phyloP scores from a whole-genome alignment of 1,140 invertebrate species.

The Drosophila equinoxialis region DNA sequence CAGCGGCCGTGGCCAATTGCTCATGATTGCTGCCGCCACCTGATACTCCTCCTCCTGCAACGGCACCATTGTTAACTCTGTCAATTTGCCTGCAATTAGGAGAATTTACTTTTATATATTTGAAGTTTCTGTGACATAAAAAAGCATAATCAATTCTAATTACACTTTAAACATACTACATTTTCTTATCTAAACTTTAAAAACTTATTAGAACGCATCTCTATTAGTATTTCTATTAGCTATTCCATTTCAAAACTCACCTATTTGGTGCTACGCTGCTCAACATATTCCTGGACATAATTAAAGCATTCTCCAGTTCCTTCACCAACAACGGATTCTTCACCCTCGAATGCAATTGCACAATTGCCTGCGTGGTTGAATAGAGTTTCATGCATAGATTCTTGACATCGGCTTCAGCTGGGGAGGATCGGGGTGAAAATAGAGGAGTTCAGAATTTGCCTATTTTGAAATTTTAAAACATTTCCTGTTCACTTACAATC shows the following conservation, averaged over 20 bases:
- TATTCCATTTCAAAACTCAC: slow-evolving; percentile 31
- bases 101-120: too few species aligned
- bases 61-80: slow-evolving; percentile 66
- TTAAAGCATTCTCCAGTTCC: slow-evolving; percentile 84
- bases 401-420: slow-evolving; percentile 79
- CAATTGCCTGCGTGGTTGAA: slow-evolving; percentile 78
- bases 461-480: too few species aligned
- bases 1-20: slow-evolving; percentile 37
- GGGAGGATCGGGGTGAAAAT: neutral
- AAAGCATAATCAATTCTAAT: too few species aligned
- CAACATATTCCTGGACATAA: slow-evolving; percentile 84
- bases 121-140: too few species aligned
- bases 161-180: too few species aligned
- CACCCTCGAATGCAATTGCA: slow-evolving; percentile 80
- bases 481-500: slow-evolving; percentile 61
- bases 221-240: too few species aligned
- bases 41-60: slow-evolving; percentile 26
- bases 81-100: slow-evolving; percentile 63
- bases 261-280: slow-evolving; percentile 79
- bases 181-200: too few species aligned
- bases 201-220: too few species aligned
- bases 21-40: slow-evolving; percentile 51
- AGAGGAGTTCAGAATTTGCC: neutral
- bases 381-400: slow-evolving; percentile 82
- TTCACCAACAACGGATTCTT: slow-evolving; percentile 83